Evolutionary conservation across 2,113 vertebrate genomes (phyloP).

Genomic region (Pedionomus torquatus): DNA sequence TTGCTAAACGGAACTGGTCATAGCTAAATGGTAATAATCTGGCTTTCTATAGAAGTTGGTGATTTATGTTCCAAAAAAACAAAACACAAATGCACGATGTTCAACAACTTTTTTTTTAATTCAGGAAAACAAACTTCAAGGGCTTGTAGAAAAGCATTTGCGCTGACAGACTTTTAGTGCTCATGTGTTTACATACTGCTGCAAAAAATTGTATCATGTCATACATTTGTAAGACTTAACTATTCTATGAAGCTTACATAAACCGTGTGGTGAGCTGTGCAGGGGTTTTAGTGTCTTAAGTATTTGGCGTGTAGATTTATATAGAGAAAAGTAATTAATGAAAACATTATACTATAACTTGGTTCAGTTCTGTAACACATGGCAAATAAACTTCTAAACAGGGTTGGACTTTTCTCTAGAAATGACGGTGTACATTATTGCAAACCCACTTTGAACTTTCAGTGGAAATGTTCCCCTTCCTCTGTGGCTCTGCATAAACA

Average conservation of each 20-base stretch:
- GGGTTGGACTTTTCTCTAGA: not conserved
- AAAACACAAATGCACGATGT: not conserved
- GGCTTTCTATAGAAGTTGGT: not conserved
- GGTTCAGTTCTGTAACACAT: not conserved
- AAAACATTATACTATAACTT: not conserved
- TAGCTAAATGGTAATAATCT: not conserved
- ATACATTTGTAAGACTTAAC: not conserved
- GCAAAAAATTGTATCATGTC: not conserved
- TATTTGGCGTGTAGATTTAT: not conserved
- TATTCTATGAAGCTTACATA: not conserved
- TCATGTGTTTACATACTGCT: not conserved
- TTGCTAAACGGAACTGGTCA: not conserved
- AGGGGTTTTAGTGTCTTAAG: not conserved
- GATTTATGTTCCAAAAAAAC: not conserved
- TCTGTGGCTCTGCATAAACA: not conserved
- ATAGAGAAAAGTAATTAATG: not conserved
- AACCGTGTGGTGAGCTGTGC: not conserved
- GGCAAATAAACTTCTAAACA: not conserved
- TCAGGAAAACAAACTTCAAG: not conserved
- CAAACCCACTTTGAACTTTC: not conserved
- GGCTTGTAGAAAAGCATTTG: not conserved
- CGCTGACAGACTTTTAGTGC: not conserved
- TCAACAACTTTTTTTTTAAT: not conserved
- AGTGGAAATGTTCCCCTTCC: not conserved
- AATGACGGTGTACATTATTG: not conserved